Conservation (phyloP, 2,113 vertebrate genomes). For the Corythaixoides concolor region DNA sequence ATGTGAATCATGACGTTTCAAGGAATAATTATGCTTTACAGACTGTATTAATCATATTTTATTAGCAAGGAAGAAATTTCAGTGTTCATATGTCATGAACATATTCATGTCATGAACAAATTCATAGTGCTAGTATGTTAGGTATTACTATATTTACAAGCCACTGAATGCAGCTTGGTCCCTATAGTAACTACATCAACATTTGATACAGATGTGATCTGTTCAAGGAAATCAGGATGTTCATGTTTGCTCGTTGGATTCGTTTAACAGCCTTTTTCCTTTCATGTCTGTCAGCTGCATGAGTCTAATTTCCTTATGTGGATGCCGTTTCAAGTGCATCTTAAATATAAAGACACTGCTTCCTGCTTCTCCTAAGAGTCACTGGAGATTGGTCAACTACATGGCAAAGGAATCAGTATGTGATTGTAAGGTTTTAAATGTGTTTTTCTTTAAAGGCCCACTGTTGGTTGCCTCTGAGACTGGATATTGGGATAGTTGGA, state of each 20-base stretch:
- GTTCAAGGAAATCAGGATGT: not conserved
- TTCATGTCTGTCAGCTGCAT: not conserved
- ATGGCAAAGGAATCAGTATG: not conserved
- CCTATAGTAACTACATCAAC: not conserved
- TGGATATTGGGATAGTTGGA: not conserved
- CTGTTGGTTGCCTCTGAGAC: not conserved
- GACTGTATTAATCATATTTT: not conserved
- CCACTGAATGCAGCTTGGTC: not conserved
- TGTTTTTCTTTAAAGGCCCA: not conserved
- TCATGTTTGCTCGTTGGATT: not conserved
- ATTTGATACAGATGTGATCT: not conserved
- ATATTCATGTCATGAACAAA: too few species aligned
- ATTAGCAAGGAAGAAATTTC: not conserved
- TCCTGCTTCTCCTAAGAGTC: not conserved
- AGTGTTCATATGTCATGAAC: not conserved
- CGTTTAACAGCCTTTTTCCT: not conserved
- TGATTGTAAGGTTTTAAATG: not conserved
- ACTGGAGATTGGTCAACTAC: not conserved
- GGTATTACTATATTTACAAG: not conserved
- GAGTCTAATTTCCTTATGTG: not conserved
- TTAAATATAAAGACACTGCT: not conserved
- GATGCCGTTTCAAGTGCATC: not conserved
- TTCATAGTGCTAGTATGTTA: not conserved
- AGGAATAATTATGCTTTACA: not conserved
- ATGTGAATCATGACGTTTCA: not conserved